Evolutionary conservation across 2,888 invertebrate species (phyloP), one percentile per base, ranked within the genome.

Genomic region (Lysandra coridon): DNA sequence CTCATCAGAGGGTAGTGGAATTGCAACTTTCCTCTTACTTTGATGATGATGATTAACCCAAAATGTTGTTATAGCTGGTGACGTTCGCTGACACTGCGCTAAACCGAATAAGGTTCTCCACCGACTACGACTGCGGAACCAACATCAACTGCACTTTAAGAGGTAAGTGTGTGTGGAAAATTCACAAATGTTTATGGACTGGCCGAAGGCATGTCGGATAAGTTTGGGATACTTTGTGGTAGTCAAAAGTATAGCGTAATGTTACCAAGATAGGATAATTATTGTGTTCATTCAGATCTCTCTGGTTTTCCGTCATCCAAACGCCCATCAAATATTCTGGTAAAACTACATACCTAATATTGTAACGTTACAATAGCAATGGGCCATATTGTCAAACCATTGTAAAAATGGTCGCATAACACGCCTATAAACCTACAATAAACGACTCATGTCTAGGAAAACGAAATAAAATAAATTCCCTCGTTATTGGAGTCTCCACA

Each of bases 111-210:
- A 88, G 92, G 81, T 92, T 90, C 80, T 91, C 93, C 10, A 90
- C 87, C 0, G 90, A 94, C 85, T 93, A 92, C 82, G 91, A 94
- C 78, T 95, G 95, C 81, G 93, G 91, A 0, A 84, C 88, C 30
- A 88, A 89, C 74, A 87, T 87, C n/a, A 93, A 90, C 82, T 95
- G 95, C 82, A 89, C 92, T 6, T 84, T 92, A 17, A 87, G 89
- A 89, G 95, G 95, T 94, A 86, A 88, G 44, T 75, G 60, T 33
- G 33, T 69, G 1, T 44, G 7, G 10, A 10, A 44, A 44, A 44
- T 1, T 44, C 44, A 44, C 7, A 44, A 44, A 40, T 40, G 6
- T 1, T 44, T 44, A 44, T 44, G 10, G 44, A 44, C 44, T 10
- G 44, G 44, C 10, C 44, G 2, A 10, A 44, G 10, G 44, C 2